Evolutionary conservation across 2,888 invertebrate genomes (phyloP).

Genomic region (Drosophila formosana): DNA sequence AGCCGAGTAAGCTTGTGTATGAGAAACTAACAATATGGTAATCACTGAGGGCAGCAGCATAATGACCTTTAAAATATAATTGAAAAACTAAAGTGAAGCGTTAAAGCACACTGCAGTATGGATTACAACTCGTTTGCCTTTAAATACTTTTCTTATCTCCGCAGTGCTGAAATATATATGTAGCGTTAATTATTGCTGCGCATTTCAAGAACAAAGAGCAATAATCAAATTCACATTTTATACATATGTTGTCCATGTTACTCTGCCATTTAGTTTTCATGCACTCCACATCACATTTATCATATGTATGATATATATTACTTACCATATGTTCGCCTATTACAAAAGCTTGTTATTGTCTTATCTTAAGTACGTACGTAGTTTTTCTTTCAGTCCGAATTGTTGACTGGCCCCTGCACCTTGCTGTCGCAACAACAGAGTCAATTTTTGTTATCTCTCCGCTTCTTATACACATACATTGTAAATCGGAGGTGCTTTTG

Average conservation of each 20-base stretch:
- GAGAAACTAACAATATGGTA: slow-evolving; percentile 21
- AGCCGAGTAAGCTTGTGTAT: slow-evolving; percentile 70
- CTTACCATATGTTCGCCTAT: slow-evolving; percentile 19
- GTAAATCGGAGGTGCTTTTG: not conserved
- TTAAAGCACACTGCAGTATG: not conserved
- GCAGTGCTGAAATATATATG: not conserved
- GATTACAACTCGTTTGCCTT: not conserved
- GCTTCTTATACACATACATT: not conserved
- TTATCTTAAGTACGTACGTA: slow-evolving; percentile 6
- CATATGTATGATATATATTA: not conserved
- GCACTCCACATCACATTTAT: not conserved
- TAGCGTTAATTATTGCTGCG: not conserved
- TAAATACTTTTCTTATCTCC: slow-evolving; percentile 17
- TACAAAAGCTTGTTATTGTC: slow-evolving; percentile 8
- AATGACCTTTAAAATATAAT: not conserved
- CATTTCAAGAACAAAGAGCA: slow-evolving; percentile 34
- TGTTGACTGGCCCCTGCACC: slow-evolving; percentile 20
- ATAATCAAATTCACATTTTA: not conserved
- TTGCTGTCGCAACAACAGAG: slow-evolving; percentile 32
- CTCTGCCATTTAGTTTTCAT: not conserved
- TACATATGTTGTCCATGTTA: not conserved
- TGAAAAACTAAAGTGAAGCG: not conserved
- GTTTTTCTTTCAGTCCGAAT: slow-evolving; percentile 30
- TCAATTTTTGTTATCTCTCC: slow-evolving; percentile 41
- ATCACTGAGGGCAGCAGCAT: slow-evolving; percentile 28